Evolutionary conservation across 2,113 vertebrate species (phyloP), one percentile per base, ranked within the genome.

Genomic region (Perccottus glenii): DNA sequence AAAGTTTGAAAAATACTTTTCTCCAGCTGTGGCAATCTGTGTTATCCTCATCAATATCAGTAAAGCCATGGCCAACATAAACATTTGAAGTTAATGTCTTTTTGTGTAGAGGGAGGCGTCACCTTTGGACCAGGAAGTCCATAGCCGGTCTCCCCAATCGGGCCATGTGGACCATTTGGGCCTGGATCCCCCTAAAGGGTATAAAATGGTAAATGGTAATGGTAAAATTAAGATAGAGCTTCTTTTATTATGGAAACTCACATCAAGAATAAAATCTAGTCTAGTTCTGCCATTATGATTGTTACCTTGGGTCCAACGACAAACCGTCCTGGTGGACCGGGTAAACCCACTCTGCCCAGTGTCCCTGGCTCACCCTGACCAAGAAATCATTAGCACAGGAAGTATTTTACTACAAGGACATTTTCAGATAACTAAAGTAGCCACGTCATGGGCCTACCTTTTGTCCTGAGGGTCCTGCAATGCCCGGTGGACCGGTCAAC

Each of bases 81-180:
- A 2, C 53, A 11, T 9, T 33, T 36, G 9, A 64, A 51, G 33
- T 14, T 35, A 19, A 11, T 57, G 42, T 35, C 11, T 60, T 42
- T 60, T 6, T 6, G 56, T 46, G 6, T 4, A 61, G 10, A 2
- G 19, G 14, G 48, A 4, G 46, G 12, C 32, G 5, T 71, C 88
- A 97, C 96, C 94, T 96, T 97, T 73, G 95, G 92, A 58, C 96
- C 96, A 80, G 94, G 93, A 87, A 95, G 93, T 68, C 96, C 96
- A 67, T 94, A 91, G 59, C 96, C 95, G 50, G 93, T 94, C 88
- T 97, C 96, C 60, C 96, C 96, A 12, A 91, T 4, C n/a, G 93
- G 92, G 68, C 96, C 96, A 80, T 90, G 56, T 69, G 89, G 89
- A 82, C 96, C 96, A 70, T 79, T 80, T 52, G 92, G 92, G 4